Conservation (phyloP, 2,888 invertebrate species). For the Scelioninae gen. 2 region DNA sequence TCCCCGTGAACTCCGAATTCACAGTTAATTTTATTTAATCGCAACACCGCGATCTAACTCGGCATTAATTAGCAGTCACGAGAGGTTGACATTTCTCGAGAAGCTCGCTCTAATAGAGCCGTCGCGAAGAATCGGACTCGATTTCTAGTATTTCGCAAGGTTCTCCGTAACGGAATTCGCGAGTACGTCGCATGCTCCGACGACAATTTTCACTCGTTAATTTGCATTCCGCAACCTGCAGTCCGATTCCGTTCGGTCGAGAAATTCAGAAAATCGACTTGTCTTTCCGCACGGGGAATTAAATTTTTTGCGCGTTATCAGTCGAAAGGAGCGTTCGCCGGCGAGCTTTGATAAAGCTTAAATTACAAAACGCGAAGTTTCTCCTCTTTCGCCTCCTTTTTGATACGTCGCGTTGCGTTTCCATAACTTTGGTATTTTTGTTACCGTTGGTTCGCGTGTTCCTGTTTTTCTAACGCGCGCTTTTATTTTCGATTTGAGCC, state of each 20-base stretch:
- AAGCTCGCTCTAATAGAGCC: conserved; percentile 46
- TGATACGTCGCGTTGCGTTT: too few relatives aligned
- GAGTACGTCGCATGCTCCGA: conserved; percentile 49
- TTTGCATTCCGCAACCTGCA: conserved; percentile 52
- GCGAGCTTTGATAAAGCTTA: too few relatives aligned
- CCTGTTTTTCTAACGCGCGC: too few relatives aligned
- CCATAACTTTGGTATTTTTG: too few relatives aligned
- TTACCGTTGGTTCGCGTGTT: too few relatives aligned
- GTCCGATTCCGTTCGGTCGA: conserved; percentile 39
- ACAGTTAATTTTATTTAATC: conserved; percentile 49
- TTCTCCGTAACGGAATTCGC: conserved; percentile 52
- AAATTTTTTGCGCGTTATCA: conserved; percentile 15
- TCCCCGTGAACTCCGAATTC: conserved; percentile 14
- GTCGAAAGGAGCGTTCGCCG: neutral
- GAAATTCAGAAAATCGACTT: conserved; percentile 44
- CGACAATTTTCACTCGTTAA: conserved; percentile 57
- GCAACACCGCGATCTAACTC: conserved; percentile 25
- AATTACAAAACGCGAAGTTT: too few relatives aligned
- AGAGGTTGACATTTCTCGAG: conserved; percentile 40
- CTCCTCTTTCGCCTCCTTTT: too few relatives aligned
- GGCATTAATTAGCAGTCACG: conserved; percentile 43
- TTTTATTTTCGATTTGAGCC: too few relatives aligned
- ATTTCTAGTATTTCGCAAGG: conserved; percentile 56
- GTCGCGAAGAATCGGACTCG: conserved; percentile 46
- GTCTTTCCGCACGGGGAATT: conserved; percentile 7